Conservation (phyloP, 2,797 vertebrate species). For the Naso thynnoides region DNA sequence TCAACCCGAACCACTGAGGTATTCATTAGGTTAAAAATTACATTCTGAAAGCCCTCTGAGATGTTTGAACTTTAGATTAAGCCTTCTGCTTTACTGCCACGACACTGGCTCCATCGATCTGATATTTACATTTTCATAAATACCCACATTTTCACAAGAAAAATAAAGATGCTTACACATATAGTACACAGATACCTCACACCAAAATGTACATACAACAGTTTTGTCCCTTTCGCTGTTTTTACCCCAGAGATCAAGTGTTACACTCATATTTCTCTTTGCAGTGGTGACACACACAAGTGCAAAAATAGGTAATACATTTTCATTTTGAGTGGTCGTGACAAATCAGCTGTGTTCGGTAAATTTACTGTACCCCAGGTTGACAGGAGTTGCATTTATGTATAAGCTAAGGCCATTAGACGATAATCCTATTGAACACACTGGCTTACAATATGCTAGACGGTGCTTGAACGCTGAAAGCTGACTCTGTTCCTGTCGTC, state of each 20-base stretch:
- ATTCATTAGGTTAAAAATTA: constrained; percentile 64
- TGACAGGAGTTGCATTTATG: constrained; percentile 64
- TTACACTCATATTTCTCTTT: constrained; percentile 58
- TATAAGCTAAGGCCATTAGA: constrained; percentile 75
- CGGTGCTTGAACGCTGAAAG: constrained; percentile 48
- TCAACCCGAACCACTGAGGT: constrained; percentile 44
- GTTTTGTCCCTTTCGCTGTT: constrained; percentile 53
- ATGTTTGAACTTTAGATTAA: constrained; percentile 38
- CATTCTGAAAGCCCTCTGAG: constrained; percentile 71
- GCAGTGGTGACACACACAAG: constrained; percentile 65
- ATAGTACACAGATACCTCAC: constrained; percentile 84
- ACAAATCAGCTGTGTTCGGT: constrained; percentile 52
- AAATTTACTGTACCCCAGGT: constrained; percentile 55
- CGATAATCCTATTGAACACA: constrained; percentile 65
- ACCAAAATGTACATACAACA: constrained; percentile 79
- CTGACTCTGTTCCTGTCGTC: constrained; percentile 39
- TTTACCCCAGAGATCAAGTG: constrained; percentile 23
- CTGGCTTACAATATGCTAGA: constrained; percentile 60
- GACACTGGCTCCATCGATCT: constrained; percentile 60
- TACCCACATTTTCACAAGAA: constrained; percentile 84
- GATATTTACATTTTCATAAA: constrained; percentile 86
- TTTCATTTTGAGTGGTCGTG: constrained; percentile 60
- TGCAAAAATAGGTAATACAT: constrained; percentile 77
- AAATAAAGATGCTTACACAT: constrained; percentile 85
- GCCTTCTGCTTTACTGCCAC: constrained; percentile 35